Conservation (phyloP, 2,888 invertebrate species). For the Allophyes oxyacanthae region DNA sequence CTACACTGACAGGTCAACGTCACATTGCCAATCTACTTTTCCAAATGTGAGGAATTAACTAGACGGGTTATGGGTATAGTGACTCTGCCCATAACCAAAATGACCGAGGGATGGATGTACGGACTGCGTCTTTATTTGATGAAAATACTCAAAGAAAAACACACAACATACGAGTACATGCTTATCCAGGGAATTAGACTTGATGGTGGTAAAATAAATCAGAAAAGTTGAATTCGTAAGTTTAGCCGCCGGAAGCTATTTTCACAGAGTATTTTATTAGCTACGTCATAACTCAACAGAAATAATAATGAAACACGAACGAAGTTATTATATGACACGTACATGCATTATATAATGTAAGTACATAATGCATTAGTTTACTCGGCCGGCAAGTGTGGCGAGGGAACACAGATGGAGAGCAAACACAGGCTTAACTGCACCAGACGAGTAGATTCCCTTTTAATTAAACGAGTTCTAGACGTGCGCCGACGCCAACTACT, state of each 20-base stretch:
- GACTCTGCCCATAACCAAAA: no score
- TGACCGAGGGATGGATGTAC: no score
- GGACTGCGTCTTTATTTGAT: no score
- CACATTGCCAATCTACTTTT: no score
- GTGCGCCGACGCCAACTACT: slow-evolving; percentile 62
- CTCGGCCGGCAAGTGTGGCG: slow-evolving; percentile 60
- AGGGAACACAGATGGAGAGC: slow-evolving; percentile 72
- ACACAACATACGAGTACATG: no score
- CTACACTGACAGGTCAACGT: no score
- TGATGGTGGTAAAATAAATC: not conserved
- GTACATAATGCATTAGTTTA: slow-evolving; percentile 66
- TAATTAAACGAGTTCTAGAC: slow-evolving; percentile 82
- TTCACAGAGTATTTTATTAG: slow-evolving; percentile 1
- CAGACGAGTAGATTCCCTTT: slow-evolving; percentile 80
- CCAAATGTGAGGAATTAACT: no score
- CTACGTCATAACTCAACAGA: slow-evolving; percentile 14
- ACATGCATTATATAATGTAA: slow-evolving; percentile 43
- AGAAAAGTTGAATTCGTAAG: not conserved
- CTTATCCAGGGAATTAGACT: no score
- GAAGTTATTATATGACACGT: slow-evolving; percentile 35
- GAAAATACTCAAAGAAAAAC: no score
- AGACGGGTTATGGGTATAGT: no score
- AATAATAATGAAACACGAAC: slow-evolving; percentile 24
- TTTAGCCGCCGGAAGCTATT: no score
- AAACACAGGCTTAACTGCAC: slow-evolving; percentile 80